Percentiles rank a stretch among this genome's conserved stretches.
phyloP scores from a whole-genome alignment of 2,888 invertebrate genomes.

The Drosophila fulvimacula region DNA sequence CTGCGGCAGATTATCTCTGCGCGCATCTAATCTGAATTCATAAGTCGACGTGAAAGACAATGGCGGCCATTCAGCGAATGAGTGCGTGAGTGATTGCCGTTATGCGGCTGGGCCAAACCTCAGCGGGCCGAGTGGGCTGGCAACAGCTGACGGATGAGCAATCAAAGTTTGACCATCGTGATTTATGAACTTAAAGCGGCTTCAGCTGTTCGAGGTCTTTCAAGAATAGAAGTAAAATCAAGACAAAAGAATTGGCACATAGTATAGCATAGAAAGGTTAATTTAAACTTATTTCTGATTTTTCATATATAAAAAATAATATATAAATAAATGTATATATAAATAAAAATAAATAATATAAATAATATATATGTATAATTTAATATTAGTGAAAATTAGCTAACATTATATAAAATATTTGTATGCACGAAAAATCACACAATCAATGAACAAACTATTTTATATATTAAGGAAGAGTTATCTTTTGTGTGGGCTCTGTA shows the following conservation, averaged over 20 bases:
- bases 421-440: not conserved
- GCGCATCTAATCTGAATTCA: constrained; percentile 64
- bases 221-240: not conserved
- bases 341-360: too few relatives aligned
- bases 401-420: not conserved
- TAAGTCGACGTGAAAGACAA: constrained; percentile 59
- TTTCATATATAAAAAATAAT: too few relatives aligned
- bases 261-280: too few relatives aligned
- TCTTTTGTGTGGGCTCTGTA: too few relatives aligned
- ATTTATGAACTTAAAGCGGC: constrained; percentile 39
- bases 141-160: constrained; percentile 44
- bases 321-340: too few relatives aligned
- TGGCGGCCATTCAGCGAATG: constrained; percentile 41
- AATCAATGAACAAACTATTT: not conserved
- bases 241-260: rapidly evolving
- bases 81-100: constrained; percentile 71
- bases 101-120: constrained; percentile 41
- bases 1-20: constrained; percentile 34
- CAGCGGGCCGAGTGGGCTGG: constrained; percentile 14
- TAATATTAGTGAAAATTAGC: not conserved
- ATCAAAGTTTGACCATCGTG: constrained; percentile 50
- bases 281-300: too few relatives aligned
- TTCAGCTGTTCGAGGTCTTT: not conserved
- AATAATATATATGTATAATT: too few relatives aligned
- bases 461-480: too few relatives aligned